These are phyloP conservation scores for Phengaris arion DNA, from an alignment of 2,888 invertebrate species.

Conservation along the genomic window DNA sequence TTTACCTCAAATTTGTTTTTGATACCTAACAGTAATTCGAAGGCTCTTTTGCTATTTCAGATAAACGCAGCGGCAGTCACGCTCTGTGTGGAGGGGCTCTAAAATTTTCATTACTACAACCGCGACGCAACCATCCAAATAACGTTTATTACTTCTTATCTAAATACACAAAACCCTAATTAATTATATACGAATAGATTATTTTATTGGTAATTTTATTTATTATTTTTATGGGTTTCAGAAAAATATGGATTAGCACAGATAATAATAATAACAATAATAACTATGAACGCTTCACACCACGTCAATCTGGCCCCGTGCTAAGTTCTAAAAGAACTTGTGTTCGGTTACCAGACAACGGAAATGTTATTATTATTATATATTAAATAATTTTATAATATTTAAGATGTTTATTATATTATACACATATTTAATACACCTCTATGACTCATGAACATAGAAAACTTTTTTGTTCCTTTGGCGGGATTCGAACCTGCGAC, in stretches of 20 bases:
- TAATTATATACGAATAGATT: background rate
- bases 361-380: no score
- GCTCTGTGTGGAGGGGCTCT: background rate
- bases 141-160: conserved; percentile 13
- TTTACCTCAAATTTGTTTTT: background rate
- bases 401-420: no score
- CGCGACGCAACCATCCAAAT: conserved; percentile 4
- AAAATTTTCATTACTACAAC: background rate
- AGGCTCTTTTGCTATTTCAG: background rate
- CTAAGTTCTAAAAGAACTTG: no score
- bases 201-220: background rate
- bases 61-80: background rate
- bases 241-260: background rate
- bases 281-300: no score
- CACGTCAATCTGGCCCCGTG: no score
- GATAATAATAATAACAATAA: no score
- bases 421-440: no score
- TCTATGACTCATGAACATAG: no score
- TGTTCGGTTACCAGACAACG: no score
- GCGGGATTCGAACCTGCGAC: no score
- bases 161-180: background rate
- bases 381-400: no score
- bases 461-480: no score
- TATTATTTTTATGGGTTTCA: background rate
- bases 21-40: background rate